Conservation (phyloP, 2,797 vertebrate genomes). For the Premnoplex brunnescens region DNA sequence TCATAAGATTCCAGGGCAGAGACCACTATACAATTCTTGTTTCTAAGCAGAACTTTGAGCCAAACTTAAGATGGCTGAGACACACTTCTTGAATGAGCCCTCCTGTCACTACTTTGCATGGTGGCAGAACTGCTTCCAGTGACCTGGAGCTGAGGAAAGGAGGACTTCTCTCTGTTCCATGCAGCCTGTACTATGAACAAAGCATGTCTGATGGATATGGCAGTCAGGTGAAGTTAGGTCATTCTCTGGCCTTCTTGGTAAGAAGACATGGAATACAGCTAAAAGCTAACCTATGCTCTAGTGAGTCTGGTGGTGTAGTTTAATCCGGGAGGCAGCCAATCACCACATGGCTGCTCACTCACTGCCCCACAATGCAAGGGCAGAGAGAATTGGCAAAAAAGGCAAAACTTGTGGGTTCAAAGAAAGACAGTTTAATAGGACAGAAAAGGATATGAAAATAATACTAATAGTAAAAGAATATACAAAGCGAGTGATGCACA, state of each 20-base stretch:
- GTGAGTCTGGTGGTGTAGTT: not conserved
- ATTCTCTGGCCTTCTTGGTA: not conserved
- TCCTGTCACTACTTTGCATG: not conserved
- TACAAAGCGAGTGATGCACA: not conserved
- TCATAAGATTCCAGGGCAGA: not conserved
- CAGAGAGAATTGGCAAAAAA: not conserved
- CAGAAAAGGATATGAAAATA: not conserved
- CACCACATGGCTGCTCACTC: not conserved
- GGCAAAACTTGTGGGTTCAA: not conserved
- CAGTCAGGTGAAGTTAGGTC: too few relatives aligned
- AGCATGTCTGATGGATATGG: not conserved
- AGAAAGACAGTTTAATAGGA: not conserved
- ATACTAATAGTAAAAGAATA: not conserved
- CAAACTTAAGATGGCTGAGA: not conserved
- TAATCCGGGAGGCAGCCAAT: not conserved
- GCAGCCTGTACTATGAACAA: rapidly evolving
- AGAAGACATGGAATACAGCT: not conserved
- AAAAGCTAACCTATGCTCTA: not conserved
- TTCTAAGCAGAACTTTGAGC: not conserved
- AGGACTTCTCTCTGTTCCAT: not conserved
- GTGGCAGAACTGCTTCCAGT: not conserved
- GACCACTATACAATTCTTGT: not conserved
- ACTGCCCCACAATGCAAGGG: not conserved
- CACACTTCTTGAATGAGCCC: not conserved
- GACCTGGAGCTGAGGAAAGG: not conserved